phyloP scores from a whole-genome alignment of 2,113 vertebrate genomes.

The Amphilophus citrinellus region DNA sequence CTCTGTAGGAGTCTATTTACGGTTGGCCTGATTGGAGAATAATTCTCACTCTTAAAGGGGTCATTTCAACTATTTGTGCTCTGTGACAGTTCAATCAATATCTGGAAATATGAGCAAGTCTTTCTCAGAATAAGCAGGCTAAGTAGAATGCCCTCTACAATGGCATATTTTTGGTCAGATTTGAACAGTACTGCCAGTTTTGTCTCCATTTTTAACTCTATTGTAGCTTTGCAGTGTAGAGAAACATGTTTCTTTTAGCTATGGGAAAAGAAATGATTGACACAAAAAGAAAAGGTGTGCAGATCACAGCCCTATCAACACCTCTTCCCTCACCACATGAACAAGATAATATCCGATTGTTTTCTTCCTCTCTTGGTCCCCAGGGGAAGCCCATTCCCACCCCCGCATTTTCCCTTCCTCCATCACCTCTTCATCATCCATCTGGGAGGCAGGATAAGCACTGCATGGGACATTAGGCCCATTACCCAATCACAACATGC shows the following conservation, averaged over 20 bases:
- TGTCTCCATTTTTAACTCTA: neutral
- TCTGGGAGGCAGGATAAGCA: constrained; percentile 66
- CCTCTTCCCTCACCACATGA: constrained; percentile 7
- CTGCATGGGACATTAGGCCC: constrained; percentile 64
- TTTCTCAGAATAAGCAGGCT: constrained; percentile 13
- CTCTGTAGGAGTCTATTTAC: constrained; percentile 47
- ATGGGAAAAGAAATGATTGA: neutral
- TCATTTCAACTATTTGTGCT: constrained; percentile 38
- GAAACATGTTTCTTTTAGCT: neutral
- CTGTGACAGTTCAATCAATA: constrained; percentile 35
- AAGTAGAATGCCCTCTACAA: neutral
- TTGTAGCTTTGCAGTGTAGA: neutral
- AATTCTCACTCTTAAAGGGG: constrained; percentile 40
- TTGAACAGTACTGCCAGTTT: neutral
- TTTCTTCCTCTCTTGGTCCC: constrained; percentile 19
- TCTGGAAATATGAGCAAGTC: constrained; percentile 27
- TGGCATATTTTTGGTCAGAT: neutral
- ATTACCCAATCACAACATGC: constrained; percentile 70
- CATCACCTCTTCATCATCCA: constrained; percentile 64
- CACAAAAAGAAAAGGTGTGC: neutral
- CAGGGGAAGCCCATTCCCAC: constrained; percentile 6
- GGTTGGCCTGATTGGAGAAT: constrained; percentile 34
- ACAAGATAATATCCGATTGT: constrained; percentile 13
- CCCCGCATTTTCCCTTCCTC: neutral
- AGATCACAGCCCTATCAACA: neutral